Conservation (phyloP, 2,113 vertebrate genomes). For the Rallus limicola region DNA sequence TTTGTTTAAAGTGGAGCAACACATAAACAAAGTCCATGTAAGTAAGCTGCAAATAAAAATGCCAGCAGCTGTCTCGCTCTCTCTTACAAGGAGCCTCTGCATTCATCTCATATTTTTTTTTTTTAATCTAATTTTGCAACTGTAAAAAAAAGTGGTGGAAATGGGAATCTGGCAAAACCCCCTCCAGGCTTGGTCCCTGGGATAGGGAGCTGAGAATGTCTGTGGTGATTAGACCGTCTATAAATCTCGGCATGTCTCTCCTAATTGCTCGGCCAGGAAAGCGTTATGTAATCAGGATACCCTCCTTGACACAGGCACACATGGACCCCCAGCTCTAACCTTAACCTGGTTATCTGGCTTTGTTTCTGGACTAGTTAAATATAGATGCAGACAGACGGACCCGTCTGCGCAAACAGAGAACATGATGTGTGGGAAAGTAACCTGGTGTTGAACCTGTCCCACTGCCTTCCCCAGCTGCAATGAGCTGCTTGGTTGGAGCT, state of each 20-base stretch:
- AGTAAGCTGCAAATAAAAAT: neutral
- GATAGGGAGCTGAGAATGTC: conserved; percentile 6
- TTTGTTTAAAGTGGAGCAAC: conserved; percentile 6
- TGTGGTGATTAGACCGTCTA: neutral
- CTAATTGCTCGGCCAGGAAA: conserved; percentile 59
- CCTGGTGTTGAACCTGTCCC: conserved; percentile 41
- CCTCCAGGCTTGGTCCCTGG: neutral
- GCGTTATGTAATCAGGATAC: conserved; percentile 11
- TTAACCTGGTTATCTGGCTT: conserved; percentile 40
- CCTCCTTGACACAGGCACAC: neutral
- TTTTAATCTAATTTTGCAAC: conserved; percentile 16
- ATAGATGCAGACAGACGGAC: conserved; percentile 33
- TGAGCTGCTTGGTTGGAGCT: neutral
- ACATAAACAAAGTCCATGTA: neutral
- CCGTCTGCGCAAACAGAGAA: conserved; percentile 26
- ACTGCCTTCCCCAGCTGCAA: neutral
- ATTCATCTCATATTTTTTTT: neutral
- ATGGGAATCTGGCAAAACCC: conserved; percentile 19
- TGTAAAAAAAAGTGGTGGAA: conserved; percentile 24
- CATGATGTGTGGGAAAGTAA: conserved; percentile 52
- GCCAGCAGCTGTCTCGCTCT: neutral
- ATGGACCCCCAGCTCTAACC: neutral
- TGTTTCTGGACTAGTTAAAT: conserved; percentile 55
- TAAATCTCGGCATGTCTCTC: conserved; percentile 39
- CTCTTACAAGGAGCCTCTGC: neutral